These are phyloP conservation scores for Diorhabda carinulata DNA, from an alignment of 1,140 invertebrate genomes.

Conservation along the genomic window DNA sequence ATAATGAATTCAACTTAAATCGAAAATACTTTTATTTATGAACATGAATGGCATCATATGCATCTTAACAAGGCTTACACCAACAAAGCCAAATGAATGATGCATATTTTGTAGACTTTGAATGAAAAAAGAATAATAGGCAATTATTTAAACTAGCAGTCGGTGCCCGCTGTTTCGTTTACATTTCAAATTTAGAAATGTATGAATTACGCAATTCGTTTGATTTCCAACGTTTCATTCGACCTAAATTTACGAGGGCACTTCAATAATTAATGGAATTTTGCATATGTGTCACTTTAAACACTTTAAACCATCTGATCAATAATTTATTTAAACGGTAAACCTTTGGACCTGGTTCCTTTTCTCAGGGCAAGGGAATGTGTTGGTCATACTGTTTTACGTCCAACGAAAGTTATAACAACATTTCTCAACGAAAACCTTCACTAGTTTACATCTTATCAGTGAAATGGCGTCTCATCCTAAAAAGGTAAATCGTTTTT, in stretches of 20 bases:
- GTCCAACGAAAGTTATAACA: too few relatives aligned
- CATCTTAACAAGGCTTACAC: neutral
- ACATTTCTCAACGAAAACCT: too few relatives aligned
- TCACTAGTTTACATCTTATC: too few relatives aligned
- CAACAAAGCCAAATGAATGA: neutral
- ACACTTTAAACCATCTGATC: too few relatives aligned
- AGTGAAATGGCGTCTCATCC: too few relatives aligned
- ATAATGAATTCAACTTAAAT: slow-evolving; percentile 1
- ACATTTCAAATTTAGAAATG: neutral
- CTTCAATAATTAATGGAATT: too few relatives aligned
- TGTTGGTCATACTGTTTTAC: too few relatives aligned
- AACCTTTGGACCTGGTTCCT: too few relatives aligned
- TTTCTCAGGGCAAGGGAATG: too few relatives aligned
- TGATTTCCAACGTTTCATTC: neutral
- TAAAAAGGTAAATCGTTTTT: too few relatives aligned
- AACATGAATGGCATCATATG: neutral
- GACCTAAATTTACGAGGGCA: neutral
- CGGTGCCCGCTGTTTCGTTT: neutral
- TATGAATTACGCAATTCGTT: neutral
- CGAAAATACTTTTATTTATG: slow-evolving; percentile 1
- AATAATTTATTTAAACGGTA: too few relatives aligned
- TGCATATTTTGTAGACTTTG: slow-evolving; percentile 2
- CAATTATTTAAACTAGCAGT: slow-evolving; percentile 3
- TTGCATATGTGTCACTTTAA: too few relatives aligned
- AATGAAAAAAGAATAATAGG: neutral